phyloP scores from a whole-genome alignment of 2,113 vertebrate genomes.

The Macquaria ambigua region DNA sequence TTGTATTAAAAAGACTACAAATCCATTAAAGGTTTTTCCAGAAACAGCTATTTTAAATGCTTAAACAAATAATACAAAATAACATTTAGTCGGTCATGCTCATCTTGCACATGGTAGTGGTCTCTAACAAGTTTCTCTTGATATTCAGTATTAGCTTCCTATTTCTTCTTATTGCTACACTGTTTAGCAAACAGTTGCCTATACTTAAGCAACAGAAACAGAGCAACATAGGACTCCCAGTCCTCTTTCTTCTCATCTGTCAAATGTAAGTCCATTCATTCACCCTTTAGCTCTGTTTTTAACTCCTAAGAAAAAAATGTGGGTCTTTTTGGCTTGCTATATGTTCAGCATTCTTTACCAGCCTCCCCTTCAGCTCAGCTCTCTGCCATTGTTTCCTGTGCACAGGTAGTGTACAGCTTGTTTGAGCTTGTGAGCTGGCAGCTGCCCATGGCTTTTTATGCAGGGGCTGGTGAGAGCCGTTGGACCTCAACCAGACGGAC shows the following conservation, averaged over 20 bases:
- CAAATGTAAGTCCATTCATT: not conserved
- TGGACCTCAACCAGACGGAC: constrained; percentile 70
- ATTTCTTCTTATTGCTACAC: not conserved
- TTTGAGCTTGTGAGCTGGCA: constrained; percentile 52
- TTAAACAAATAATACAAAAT: too few relatives aligned
- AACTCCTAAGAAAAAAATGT: not conserved
- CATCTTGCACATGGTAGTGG: not conserved
- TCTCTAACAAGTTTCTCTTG: not conserved
- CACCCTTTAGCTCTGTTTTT: not conserved
- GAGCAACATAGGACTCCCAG: not conserved
- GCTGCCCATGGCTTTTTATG: constrained; percentile 48
- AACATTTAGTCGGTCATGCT: too few relatives aligned
- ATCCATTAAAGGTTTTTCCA: too few relatives aligned
- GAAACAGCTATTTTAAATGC: too few relatives aligned
- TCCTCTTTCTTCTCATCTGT: not conserved
- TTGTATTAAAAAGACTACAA: too few relatives aligned
- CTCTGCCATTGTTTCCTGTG: constrained; percentile 10
- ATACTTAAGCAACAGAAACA: constrained; percentile 1
- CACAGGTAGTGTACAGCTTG: constrained; percentile 33
- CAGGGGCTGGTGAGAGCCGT: constrained; percentile 45
- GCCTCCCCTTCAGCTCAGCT: not conserved
- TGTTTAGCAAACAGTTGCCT: not conserved
- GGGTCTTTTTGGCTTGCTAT: not conserved
- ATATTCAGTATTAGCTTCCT: not conserved
- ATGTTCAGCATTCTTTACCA: constrained; percentile 2